Evolutionary conservation across 2,888 invertebrate species (phyloP), one percentile per base, ranked within the genome.

Genomic region (Lamellibrachia satsuma): DNA sequence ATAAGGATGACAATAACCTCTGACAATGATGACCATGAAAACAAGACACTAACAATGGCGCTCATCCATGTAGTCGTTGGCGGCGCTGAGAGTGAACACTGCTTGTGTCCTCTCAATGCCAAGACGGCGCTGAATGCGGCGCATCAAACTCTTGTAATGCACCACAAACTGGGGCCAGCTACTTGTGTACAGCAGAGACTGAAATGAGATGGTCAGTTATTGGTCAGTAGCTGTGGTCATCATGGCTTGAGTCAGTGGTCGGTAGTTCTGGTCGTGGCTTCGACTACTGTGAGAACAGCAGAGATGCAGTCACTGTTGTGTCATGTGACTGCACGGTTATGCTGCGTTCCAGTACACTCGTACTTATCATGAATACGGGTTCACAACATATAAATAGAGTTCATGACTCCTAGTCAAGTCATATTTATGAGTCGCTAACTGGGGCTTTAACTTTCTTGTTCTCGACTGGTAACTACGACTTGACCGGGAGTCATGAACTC

Each of bases 1-100:
- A 91, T 4, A 39, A 51, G 4, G 15, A 22, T 15, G 15, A 52
- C 52, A 22, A 52, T 27, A 0, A 91, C 91, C 22, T 27, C 39
- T 15, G 52, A 91, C 91, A 91, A 15, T n/a, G 15, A 91, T 11
- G 11, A 91, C 52, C 39, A 52, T 11, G 39, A 39, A n/a, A 39
- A 22, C 52, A 11, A 75, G 52, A 90, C 60, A 94, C 95, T 95
- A 94, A 96, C 96, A 94, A 94, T 95, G 94, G 52, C 95, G 94
- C 22, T 94, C 93, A 91, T 96, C 96, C 94, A 96, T 95, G 93
- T 95, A 96, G 9, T 95, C 95, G 92, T 94, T 94, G 94, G 96
- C 95, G 27, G 95, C 95, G 3, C 94, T 94, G 52, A 96, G 93
- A 52, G 94, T 94, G 94, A 96, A 96, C 6, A 95, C 95, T 2